Evolutionary conservation across 2,888 invertebrate species (phyloP).

Genomic region (Clunio marinus): DNA sequence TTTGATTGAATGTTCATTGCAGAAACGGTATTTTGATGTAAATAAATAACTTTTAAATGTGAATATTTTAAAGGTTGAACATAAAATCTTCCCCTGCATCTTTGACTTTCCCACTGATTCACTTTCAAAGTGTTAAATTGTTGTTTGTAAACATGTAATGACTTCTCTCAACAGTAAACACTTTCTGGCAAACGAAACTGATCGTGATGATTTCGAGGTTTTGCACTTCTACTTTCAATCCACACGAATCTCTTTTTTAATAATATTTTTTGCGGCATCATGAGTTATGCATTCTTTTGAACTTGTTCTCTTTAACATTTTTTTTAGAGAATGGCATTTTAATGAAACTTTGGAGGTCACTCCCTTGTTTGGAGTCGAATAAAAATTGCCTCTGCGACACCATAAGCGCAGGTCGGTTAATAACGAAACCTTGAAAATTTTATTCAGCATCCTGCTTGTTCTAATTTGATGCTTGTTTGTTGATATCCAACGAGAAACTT

Average conservation of each 20-base stretch:
- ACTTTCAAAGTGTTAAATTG: neutral
- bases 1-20: too few species aligned
- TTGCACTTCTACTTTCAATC: too few species aligned
- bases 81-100: too few species aligned
- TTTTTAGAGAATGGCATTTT: too few species aligned
- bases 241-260: too few species aligned
- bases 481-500: neutral
- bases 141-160: neutral
- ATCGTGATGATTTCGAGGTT: neutral
- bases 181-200: too few species aligned
- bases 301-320: constrained; percentile 4
- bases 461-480: neutral
- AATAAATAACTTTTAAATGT: too few species aligned
- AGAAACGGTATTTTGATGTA: too few species aligned
- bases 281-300: too few species aligned
- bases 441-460: neutral
- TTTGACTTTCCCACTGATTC: neutral
- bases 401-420: neutral
- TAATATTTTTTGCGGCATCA: too few species aligned
- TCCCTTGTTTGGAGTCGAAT: neutral
- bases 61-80: too few species aligned
- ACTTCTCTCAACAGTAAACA: too few species aligned
- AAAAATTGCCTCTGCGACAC: neutral
- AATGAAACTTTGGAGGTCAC: neutral
- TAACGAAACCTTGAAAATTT: neutral